phyloP scores from a whole-genome alignment of 2,888 invertebrate species.

The Teinopalpus imperialis region DNA sequence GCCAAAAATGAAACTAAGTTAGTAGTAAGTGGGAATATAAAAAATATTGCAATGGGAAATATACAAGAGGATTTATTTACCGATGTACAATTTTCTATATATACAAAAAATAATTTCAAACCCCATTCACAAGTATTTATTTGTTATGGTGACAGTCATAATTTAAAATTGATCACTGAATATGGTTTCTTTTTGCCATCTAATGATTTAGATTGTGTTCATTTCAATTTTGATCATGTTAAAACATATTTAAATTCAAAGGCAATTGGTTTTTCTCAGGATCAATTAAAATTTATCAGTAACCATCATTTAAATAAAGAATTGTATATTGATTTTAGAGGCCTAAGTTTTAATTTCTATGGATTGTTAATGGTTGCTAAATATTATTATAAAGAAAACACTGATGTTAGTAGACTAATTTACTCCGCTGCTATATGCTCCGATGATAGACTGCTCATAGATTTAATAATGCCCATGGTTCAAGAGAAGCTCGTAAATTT shows the following conservation, averaged over 20 bases:
- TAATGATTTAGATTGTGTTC: constrained; percentile 86
- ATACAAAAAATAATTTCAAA: constrained; percentile 76
- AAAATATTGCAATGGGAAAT: constrained; percentile 50
- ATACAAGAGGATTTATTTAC: constrained; percentile 57
- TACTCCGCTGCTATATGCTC: constrained; percentile 72
- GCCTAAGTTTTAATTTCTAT: constrained; percentile 86
- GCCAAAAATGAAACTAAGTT: constrained; percentile 80
- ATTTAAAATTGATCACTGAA: constrained; percentile 89
- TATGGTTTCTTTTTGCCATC: constrained; percentile 91
- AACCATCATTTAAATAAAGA: constrained; percentile 83
- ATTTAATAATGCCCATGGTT: constrained; percentile 63
- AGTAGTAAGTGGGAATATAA: constrained; percentile 52
- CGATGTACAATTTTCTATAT: constrained; percentile 69
- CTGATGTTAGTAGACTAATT: constrained; percentile 65
- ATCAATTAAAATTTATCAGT: constrained; percentile 84
- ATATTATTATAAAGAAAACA: constrained; percentile 62
- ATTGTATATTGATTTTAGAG: constrained; percentile 83
- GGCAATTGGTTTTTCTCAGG: constrained; percentile 68
- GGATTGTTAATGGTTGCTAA: constrained; percentile 71
- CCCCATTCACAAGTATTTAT: constrained; percentile 91
- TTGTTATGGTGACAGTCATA: constrained; percentile 92
- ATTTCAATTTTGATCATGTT: constrained; percentile 81
- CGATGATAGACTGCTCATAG: constrained; percentile 58
- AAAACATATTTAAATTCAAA: constrained; percentile 57
- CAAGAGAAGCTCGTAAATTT: constrained; percentile 50